Percentiles rank a stretch among this genome's conserved stretches.
These are phyloP conservation scores for Scleropages formosus DNA, from an alignment of 2,797 vertebrate species.

Conservation along the genomic window DNA sequence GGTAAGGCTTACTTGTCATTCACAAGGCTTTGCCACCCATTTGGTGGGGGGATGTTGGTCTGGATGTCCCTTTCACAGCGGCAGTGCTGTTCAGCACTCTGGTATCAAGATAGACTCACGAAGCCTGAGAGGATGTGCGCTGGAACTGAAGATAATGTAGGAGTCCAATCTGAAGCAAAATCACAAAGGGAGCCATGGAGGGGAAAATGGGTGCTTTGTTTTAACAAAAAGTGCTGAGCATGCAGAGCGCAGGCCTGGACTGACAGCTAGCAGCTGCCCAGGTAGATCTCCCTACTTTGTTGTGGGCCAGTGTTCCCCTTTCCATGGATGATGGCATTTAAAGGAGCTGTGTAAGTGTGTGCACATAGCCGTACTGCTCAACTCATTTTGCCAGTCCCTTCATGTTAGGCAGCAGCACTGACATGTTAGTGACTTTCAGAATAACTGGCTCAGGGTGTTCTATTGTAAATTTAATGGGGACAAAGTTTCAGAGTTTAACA, in stretches of 20 bases:
- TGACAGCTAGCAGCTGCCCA: neutral
- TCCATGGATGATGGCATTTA: too few relatives aligned
- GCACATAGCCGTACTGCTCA: neutral
- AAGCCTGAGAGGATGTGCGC: neutral
- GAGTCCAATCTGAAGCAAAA: neutral
- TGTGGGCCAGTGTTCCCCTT: too few relatives aligned
- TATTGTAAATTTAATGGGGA: neutral
- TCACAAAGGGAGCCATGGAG: neutral
- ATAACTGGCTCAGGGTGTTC: too few relatives aligned
- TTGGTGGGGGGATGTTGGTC: neutral
- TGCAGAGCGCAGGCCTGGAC: neutral
- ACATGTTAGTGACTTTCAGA: too few relatives aligned
- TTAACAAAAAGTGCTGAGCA: neutral
- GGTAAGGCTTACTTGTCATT: neutral
- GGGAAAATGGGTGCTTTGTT: neutral
- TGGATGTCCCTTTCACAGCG: neutral
- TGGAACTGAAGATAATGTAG: neutral
- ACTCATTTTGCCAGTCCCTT: neutral
- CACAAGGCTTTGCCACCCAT: too few relatives aligned
- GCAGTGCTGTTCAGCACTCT: neutral
- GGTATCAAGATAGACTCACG: neutral
- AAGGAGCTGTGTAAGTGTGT: neutral
- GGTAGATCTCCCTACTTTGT: neutral
- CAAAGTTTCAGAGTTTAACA: neutral
- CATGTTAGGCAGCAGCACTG: neutral